These are phyloP conservation scores for Leptodirus hochenwartii DNA, from an alignment of 2,888 invertebrate species.

Conservation along the genomic window DNA sequence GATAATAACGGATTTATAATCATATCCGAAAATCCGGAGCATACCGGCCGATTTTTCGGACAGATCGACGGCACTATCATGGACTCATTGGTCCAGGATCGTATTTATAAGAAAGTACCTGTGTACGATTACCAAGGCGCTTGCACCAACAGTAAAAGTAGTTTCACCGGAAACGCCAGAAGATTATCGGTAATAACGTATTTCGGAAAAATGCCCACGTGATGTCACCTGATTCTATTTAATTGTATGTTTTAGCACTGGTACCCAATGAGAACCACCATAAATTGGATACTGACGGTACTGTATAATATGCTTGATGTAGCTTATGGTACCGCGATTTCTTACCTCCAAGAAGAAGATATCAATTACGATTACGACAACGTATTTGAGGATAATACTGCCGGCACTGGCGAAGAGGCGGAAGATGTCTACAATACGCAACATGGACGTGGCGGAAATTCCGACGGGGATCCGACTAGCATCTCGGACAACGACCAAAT, in stretches of 20 bases:
- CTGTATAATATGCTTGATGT: slow-evolving; percentile 33
- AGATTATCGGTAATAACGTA: slow-evolving; percentile 24
- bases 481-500: too few species aligned
- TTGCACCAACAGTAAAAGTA: slow-evolving; percentile 52
- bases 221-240: background rate
- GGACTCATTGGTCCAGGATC: slow-evolving; percentile 80
- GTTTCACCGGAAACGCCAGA: slow-evolving; percentile 35
- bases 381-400: too few species aligned
- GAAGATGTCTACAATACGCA: too few species aligned
- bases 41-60: slow-evolving; percentile 85
- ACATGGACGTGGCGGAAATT: too few species aligned
- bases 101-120: slow-evolving; percentile 73
- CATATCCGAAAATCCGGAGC: slow-evolving; percentile 67
- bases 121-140: slow-evolving; percentile 82
- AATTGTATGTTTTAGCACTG: slow-evolving; percentile 15
- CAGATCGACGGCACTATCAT: slow-evolving; percentile 88
- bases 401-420: too few species aligned
- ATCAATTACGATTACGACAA: slow-evolving; percentile 8
- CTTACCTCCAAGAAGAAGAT: slow-evolving; percentile 34
- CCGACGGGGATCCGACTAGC: slow-evolving; percentile 20
- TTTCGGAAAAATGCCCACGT: background rate
- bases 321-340: slow-evolving; percentile 21
- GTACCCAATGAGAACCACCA: slow-evolving; percentile 35
- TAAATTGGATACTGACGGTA: slow-evolving; percentile 33
- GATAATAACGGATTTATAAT: slow-evolving; percentile 92